Evolutionary conservation across 2,888 invertebrate genomes (phyloP).

Genomic region (Schrankia costaestrigalis): DNA sequence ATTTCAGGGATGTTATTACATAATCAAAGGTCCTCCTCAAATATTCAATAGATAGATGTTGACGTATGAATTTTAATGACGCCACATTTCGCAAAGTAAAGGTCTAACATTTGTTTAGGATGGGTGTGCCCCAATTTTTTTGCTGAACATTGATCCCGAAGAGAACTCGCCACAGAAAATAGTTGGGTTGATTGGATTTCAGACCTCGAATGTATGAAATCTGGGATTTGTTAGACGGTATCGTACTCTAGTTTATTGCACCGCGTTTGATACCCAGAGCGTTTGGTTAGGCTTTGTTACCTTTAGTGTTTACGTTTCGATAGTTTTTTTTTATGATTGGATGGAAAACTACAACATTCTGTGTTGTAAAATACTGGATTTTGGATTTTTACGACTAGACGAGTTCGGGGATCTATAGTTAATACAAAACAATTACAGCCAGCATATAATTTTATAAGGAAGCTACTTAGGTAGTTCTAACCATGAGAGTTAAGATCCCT

Average conservation of each 20-base stretch:
- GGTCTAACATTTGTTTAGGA: constrained; percentile 50
- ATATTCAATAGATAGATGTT: constrained; percentile 23
- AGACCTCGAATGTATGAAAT: constrained; percentile 22
- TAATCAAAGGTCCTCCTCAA: constrained; percentile 18
- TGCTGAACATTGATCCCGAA: constrained; percentile 32
- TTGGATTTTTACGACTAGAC: too few species aligned
- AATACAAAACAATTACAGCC: too few species aligned
- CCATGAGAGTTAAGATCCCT: too few species aligned
- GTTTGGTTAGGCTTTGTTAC: not conserved
- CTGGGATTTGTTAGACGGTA: constrained; percentile 16
- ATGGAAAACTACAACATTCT: too few species aligned
- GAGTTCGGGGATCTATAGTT: too few species aligned
- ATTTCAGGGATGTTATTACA: not conserved
- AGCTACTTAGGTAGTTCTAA: too few species aligned
- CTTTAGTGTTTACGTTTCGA: too few species aligned
- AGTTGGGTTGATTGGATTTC: constrained; percentile 39
- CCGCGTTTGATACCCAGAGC: constrained; percentile 8
- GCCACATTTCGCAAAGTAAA: constrained; percentile 42
- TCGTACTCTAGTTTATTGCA: constrained; percentile 9
- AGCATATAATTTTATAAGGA: too few species aligned
- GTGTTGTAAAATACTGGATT: too few species aligned
- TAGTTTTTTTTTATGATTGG: too few species aligned
- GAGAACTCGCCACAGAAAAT: constrained; percentile 21
- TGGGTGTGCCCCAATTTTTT: constrained; percentile 32
- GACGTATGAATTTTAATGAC: constrained; percentile 49